Conservation (phyloP, 35 echinoderm and acorn worm genomes). For the Apostichopus californicus region DNA sequence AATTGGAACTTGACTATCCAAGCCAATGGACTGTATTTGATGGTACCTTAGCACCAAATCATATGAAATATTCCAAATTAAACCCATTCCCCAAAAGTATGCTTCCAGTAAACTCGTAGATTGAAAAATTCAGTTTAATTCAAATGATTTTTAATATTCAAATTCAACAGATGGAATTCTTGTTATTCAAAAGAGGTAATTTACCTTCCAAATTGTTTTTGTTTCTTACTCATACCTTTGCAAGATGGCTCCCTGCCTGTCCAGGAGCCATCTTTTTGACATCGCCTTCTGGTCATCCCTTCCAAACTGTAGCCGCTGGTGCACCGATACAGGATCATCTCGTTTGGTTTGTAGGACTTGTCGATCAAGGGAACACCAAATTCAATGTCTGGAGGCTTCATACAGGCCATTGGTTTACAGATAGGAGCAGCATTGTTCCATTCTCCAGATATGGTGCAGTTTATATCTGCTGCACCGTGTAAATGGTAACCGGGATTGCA, state of each 20-base stretch:
- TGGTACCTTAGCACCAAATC: no score
- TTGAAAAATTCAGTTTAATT: no score
- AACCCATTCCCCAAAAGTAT: no score
- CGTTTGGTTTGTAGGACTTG: slow-evolving; percentile 41
- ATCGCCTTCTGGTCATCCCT: slow-evolving; percentile 2
- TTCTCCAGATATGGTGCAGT: not conserved
- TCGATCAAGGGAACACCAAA: slow-evolving; percentile 65
- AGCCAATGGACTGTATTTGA: no score
- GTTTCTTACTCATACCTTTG: slow-evolving; percentile 3
- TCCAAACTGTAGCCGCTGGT: slow-evolving; percentile 7
- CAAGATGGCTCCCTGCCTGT: slow-evolving; percentile 33
- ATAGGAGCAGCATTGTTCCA: slow-evolving; percentile 42
- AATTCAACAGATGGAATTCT: no score
- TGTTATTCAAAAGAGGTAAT: no score
- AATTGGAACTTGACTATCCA: no score
- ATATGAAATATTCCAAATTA: no score
- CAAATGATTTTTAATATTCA: no score
- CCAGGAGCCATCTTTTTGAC: slow-evolving; percentile 52
- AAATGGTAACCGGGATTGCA: slow-evolving; percentile 45
- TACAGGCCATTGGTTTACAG: slow-evolving; percentile 60
- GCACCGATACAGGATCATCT: slow-evolving; percentile 62
- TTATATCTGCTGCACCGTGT: not conserved
- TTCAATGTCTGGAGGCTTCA: slow-evolving; percentile 43
- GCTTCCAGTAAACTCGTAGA: no score
- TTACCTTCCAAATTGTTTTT: no score